Evolutionary conservation across 2,797 vertebrate genomes (phyloP).

Genomic region (Rallus crepitans): DNA sequence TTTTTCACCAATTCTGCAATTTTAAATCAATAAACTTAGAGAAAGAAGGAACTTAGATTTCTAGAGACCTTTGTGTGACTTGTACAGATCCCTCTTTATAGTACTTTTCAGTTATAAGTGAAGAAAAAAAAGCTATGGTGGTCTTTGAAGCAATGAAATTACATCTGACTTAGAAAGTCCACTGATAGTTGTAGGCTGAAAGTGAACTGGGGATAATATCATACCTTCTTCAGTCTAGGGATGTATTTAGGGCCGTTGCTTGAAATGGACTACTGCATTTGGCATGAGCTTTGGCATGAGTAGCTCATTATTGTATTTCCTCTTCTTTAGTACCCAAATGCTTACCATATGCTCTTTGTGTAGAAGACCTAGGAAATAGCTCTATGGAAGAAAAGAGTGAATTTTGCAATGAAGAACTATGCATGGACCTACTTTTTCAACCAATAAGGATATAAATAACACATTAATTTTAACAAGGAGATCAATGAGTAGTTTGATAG

Average conservation of each 20-base stretch:
- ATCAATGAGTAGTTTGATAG: background rate
- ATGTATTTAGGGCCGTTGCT: background rate
- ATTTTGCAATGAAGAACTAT: background rate
- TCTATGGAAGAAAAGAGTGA: background rate
- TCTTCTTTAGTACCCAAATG: background rate
- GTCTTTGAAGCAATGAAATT: background rate
- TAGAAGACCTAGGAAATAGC: background rate
- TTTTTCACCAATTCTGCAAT: background rate
- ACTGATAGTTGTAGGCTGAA: background rate
- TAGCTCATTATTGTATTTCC: background rate
- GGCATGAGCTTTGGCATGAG: background rate
- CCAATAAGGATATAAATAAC: background rate
- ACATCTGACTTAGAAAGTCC: background rate
- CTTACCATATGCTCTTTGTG: background rate
- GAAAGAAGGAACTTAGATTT: background rate
- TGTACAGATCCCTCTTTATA: background rate
- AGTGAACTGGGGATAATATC: background rate
- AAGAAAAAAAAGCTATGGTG: background rate
- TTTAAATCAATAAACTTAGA: background rate
- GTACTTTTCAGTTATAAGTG: background rate
- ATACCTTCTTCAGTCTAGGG: background rate
- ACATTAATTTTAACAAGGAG: background rate
- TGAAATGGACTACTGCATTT: background rate
- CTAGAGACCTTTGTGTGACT: background rate
- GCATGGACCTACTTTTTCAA: background rate